Conservation (phyloP, 2,888 invertebrate species). For the Junonia oenone region DNA sequence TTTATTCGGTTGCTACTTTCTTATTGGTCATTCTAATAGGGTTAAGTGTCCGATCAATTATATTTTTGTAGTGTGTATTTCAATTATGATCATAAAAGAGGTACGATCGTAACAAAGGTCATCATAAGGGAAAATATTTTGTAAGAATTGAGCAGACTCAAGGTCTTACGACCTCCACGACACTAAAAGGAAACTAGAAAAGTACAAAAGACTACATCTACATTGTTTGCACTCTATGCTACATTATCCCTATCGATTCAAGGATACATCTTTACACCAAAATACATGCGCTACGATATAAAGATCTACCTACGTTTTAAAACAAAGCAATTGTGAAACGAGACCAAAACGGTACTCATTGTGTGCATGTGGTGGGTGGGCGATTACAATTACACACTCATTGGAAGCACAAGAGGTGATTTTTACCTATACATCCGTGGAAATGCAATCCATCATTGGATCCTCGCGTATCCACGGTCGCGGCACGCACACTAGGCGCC, state of each 20-base stretch:
- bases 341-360: constrained; percentile 28
- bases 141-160: constrained; percentile 47
- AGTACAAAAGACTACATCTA: constrained; percentile 36
- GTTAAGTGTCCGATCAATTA: neutral
- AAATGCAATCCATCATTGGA: constrained; percentile 78
- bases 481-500: constrained; percentile 59
- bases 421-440: constrained; percentile 76
- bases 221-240: constrained; percentile 34
- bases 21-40: constrained; percentile 5
- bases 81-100: neutral
- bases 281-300: constrained; percentile 47
- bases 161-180: constrained; percentile 53
- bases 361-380: constrained; percentile 41
- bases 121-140: constrained; percentile 48
- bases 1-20: neutral
- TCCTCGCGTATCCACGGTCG: constrained; percentile 62
- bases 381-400: constrained; percentile 40
- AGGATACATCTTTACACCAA: constrained; percentile 45
- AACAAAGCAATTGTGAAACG: constrained; percentile 48
- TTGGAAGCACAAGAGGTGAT: constrained; percentile 52
- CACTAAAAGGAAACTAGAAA: constrained; percentile 47
- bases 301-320: constrained; percentile 39
- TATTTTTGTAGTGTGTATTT: neutral
- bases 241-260: constrained; percentile 54
- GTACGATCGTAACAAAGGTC: neutral